Evolutionary conservation across 2,113 vertebrate genomes (phyloP).

Genomic region (Lophura nycthemera): DNA sequence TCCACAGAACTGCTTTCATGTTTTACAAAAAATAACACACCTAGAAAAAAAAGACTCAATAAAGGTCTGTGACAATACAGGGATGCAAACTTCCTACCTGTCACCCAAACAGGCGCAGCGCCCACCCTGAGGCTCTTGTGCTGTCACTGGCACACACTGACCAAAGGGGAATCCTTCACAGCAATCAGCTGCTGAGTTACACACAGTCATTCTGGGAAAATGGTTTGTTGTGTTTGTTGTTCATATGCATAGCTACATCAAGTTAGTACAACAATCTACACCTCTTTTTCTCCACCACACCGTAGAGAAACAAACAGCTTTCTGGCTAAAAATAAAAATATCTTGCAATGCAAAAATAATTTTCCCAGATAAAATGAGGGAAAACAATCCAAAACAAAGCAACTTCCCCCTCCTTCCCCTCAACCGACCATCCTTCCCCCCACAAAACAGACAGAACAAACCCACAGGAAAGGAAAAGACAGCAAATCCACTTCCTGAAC

Average conservation of each 20-base stretch:
- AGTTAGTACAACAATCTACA: not conserved
- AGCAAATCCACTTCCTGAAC: not conserved
- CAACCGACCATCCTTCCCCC: too few relatives aligned
- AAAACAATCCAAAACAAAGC: too few relatives aligned
- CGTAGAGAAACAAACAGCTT: not conserved
- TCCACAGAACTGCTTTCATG: not conserved
- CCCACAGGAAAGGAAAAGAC: not conserved
- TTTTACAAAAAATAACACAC: not conserved
- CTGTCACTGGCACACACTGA: slow-evolving; percentile 91
- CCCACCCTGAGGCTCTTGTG: slow-evolving; percentile 93
- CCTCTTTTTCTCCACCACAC: not conserved
- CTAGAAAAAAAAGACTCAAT: not conserved
- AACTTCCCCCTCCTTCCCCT: too few relatives aligned
- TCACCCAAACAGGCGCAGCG: slow-evolving; percentile 93
- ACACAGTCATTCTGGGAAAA: slow-evolving; percentile 89
- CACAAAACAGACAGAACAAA: too few relatives aligned
- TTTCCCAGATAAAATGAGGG: not conserved
- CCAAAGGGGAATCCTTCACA: slow-evolving; percentile 90
- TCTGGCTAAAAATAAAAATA: too few relatives aligned
- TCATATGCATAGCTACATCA: not conserved
- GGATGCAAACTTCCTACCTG: slow-evolving; percentile 76
- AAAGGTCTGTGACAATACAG: not conserved
- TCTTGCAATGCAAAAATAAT: not conserved
- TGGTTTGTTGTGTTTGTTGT: not conserved
- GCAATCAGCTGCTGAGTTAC: slow-evolving; percentile 96